Percentiles rank a stretch among this genome's conserved stretches.
These are phyloP conservation scores for Metopolophium dirhodum DNA, from an alignment of 1,140 invertebrate species.

Conservation along the genomic window DNA sequence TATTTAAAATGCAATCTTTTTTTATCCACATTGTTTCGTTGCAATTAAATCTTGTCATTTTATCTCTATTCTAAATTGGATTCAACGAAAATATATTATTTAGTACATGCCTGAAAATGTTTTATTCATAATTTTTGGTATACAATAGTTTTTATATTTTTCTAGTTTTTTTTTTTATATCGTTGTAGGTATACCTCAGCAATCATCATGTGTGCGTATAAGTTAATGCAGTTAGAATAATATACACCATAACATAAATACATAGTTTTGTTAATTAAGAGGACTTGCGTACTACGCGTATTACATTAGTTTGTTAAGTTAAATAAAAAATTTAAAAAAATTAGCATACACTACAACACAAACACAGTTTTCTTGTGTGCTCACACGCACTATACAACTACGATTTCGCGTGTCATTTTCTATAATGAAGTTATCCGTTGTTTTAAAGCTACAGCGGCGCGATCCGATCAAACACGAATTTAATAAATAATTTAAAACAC, in stretches of 20 bases:
- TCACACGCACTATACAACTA: not conserved
- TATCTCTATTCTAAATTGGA: not conserved
- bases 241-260: not conserved
- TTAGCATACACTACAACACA: not conserved
- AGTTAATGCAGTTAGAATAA: not conserved
- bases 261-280: not conserved
- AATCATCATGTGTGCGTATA: not conserved
- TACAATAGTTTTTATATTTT: not conserved
- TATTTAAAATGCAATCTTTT: constrained; percentile 19
- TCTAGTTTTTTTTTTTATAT: not conserved
- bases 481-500: not conserved
- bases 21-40: not conserved
- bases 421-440: not conserved
- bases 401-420: not conserved
- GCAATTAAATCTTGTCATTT: not conserved
- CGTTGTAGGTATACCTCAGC: not conserved
- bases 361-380: not conserved
- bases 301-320: not conserved
- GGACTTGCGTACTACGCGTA: not conserved
- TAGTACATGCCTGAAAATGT: not conserved
- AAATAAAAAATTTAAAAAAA: not conserved
- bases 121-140: not conserved
- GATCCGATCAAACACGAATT: not conserved
- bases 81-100: not conserved
- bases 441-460: not conserved